Conservation (phyloP, 1,140 invertebrate genomes). For the Pemphigus obesinymphae region DNA sequence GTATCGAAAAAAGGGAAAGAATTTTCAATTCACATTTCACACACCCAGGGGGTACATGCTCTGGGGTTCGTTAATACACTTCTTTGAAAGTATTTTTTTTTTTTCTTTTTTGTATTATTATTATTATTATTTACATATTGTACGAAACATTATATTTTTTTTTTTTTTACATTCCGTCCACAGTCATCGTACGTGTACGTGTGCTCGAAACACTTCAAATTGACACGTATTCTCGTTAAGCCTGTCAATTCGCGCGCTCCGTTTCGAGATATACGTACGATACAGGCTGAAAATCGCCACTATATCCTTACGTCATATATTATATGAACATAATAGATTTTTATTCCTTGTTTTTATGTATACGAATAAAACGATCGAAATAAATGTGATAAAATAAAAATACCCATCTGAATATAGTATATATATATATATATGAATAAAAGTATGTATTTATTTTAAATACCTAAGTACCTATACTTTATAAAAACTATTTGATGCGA, state of each 20-base stretch:
- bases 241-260: neutral
- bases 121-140: constrained; percentile 20
- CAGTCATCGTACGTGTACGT: no score
- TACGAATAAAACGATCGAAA: no score
- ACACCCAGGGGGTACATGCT: constrained; percentile 4
- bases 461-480: no score
- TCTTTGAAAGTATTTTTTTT: constrained; percentile 1
- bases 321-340: no score
- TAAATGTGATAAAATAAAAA: no score
- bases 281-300: neutral
- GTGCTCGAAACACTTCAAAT: neutral
- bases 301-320: no score
- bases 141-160: neutral
- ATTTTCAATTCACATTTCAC: constrained; percentile 13
- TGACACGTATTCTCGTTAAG: neutral
- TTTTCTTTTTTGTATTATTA: neutral
- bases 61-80: constrained; percentile 22
- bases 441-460: no score
- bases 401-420: no score
- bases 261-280: neutral
- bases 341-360: no score
- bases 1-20: neutral
- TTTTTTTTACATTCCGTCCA: constrained; percentile 10
- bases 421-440: no score
- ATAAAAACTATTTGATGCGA: no score